These are phyloP conservation scores for Sebastes ruberrimus DNA, from an alignment of 2,797 vertebrate genomes.

Conservation along the genomic window DNA sequence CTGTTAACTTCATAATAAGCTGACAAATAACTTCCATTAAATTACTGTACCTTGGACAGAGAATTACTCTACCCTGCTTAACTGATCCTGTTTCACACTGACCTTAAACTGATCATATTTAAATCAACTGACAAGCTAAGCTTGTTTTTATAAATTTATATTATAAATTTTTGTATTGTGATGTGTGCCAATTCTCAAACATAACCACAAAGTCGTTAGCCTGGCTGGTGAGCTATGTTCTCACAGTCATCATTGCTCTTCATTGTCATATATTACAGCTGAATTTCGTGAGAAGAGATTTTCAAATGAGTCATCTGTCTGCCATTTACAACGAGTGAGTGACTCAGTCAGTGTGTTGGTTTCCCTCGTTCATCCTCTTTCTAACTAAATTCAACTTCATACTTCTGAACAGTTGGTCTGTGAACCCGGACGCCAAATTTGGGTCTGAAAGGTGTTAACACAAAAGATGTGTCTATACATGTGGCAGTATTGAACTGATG, in stretches of 20 bases:
- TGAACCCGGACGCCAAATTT: neutral
- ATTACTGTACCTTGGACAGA: neutral
- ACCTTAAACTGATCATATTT: neutral
- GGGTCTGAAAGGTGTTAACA: no score
- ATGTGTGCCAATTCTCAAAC: neutral
- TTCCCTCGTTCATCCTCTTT: neutral
- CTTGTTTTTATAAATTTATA: neutral
- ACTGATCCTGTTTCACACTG: neutral
- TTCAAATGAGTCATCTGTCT: constrained; percentile 34
- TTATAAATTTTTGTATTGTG: neutral
- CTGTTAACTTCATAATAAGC: neutral
- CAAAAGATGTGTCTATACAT: no score
- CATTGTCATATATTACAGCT: neutral
- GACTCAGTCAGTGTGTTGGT: neutral
- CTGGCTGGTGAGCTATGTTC: neutral
- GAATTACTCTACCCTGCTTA: neutral
- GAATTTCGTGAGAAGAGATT: constrained; percentile 49
- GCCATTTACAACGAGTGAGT: neutral
- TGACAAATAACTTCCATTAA: neutral
- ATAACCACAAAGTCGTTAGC: neutral
- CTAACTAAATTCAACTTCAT: neutral
- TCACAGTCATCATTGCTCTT: neutral
- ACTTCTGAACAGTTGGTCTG: neutral
- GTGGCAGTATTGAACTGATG: neutral
- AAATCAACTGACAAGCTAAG: neutral